phyloP scores from a whole-genome alignment of 2,113 vertebrate genomes.

The Pseudopodoces humilis region DNA sequence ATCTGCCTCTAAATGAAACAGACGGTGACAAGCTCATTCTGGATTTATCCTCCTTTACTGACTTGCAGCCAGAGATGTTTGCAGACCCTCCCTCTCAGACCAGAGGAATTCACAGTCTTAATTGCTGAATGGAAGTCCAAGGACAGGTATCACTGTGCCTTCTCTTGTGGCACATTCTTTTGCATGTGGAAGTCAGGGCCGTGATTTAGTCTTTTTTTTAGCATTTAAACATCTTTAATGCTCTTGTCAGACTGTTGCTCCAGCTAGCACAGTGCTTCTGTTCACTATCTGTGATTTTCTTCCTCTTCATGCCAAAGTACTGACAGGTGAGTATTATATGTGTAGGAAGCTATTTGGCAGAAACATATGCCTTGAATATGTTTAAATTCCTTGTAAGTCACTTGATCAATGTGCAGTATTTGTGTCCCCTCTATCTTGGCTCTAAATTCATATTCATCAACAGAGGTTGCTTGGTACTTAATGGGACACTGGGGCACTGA shows the following conservation, averaged over 20 bases:
- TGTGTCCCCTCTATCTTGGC: conserved; percentile 42
- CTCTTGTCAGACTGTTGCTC: neutral
- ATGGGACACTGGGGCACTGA: conserved; percentile 28
- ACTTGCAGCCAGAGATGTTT: conserved; percentile 5
- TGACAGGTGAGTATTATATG: conserved; percentile 47
- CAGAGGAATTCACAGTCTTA: neutral
- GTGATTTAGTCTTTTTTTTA: neutral
- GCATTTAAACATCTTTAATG: neutral
- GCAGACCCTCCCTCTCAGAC: neutral
- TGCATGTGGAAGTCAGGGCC: neutral
- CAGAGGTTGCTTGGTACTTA: conserved; percentile 38
- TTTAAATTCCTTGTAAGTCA: conserved; percentile 20
- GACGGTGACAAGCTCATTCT: conserved; percentile 5
- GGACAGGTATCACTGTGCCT: neutral
- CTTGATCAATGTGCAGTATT: conserved; percentile 38
- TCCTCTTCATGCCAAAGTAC: neutral
- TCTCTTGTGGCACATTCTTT: neutral
- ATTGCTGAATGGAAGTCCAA: neutral
- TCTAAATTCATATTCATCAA: conserved; percentile 63
- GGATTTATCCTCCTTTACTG: neutral
- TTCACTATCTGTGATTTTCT: neutral
- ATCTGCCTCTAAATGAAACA: neutral
- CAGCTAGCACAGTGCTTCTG: neutral
- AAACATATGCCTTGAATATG: conserved; percentile 44
- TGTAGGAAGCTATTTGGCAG: conserved; percentile 17